A percentile compares a stretch with the other conserved stretches of the same genome.
These are phyloP conservation scores for Acronicta leporina DNA, from an alignment of 2,888 invertebrate genomes.

Conservation along the genomic window DNA sequence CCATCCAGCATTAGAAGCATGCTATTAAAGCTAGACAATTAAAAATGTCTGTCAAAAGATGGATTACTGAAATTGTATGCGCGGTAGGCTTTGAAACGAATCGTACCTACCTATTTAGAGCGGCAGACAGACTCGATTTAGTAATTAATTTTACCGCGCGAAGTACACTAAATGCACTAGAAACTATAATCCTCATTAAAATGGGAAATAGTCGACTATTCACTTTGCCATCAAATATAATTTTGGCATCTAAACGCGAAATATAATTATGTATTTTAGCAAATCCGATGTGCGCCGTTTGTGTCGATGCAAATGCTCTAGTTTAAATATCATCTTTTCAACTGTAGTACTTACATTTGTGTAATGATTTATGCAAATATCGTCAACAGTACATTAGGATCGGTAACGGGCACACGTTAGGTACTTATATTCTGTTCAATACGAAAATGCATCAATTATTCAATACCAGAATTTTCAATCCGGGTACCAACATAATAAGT, in stretches of 20 bases:
- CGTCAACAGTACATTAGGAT: constrained; percentile 44
- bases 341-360: constrained; percentile 41
- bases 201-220: constrained; percentile 86
- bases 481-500: constrained; percentile 48
- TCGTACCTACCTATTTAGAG: constrained; percentile 74
- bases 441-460: constrained; percentile 48
- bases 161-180: constrained; percentile 87
- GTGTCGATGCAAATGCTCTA: constrained; percentile 51
- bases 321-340: constrained; percentile 56
- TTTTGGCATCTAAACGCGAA: constrained; percentile 84
- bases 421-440: constrained; percentile 43
- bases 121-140: constrained; percentile 83
- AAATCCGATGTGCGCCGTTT: constrained; percentile 64
- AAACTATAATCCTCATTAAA: constrained; percentile 88
- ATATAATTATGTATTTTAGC: constrained; percentile 77
- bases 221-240: constrained; percentile 84
- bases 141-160: constrained; percentile 87
- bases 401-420: constrained; percentile 28
- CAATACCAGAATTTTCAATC: constrained; percentile 47
- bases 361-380: constrained; percentile 57
- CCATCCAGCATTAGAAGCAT: constrained; percentile 15
- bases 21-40: constrained; percentile 34
- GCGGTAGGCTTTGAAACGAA: constrained; percentile 73
- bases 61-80: constrained; percentile 68
- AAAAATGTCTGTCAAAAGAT: constrained; percentile 49